These are phyloP conservation scores for Pelagia noctiluca DNA, from an alignment of 30 jellyfish, hydroid and myxozoan genomes.

Conservation along the genomic window DNA sequence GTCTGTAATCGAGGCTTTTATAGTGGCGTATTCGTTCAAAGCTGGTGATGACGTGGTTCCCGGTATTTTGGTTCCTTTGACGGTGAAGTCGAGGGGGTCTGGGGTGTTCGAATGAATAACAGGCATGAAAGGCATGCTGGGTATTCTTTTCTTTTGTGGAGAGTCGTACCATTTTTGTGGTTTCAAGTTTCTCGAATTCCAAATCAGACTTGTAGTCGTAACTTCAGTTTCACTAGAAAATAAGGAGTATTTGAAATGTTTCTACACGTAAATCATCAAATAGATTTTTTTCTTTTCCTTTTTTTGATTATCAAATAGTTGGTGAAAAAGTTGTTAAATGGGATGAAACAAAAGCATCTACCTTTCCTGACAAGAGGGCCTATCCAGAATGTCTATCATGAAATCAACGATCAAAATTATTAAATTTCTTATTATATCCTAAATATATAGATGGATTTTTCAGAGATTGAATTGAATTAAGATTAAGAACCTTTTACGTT, in stretches of 20 bases:
- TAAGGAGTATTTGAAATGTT: not conserved
- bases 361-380: too few species aligned
- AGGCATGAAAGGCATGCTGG: slow-evolving; percentile 72
- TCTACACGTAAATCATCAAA: not conserved
- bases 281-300: slow-evolving; percentile 1
- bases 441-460: too few species aligned
- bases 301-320: too few species aligned
- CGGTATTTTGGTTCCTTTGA: too few species aligned
- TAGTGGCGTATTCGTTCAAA: not conserved
- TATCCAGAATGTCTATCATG: too few species aligned
- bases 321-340: too few species aligned
- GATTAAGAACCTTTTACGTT: too few species aligned
- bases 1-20: not conserved
- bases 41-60: slow-evolving; percentile 60
- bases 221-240: slow-evolving; percentile 47
- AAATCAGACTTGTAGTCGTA: slow-evolving; percentile 17
- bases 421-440: too few species aligned
- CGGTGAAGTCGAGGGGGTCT: slow-evolving; percentile 51
- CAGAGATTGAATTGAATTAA: too few species aligned
- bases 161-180: not conserved
- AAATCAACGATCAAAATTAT: too few species aligned
- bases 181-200: not conserved
- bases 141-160: slow-evolving; percentile 35
- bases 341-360: too few species aligned
- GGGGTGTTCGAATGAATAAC: slow-evolving; percentile 12